phyloP scores from a whole-genome alignment of 2,797 vertebrate species.

The Dallia pectoralis region DNA sequence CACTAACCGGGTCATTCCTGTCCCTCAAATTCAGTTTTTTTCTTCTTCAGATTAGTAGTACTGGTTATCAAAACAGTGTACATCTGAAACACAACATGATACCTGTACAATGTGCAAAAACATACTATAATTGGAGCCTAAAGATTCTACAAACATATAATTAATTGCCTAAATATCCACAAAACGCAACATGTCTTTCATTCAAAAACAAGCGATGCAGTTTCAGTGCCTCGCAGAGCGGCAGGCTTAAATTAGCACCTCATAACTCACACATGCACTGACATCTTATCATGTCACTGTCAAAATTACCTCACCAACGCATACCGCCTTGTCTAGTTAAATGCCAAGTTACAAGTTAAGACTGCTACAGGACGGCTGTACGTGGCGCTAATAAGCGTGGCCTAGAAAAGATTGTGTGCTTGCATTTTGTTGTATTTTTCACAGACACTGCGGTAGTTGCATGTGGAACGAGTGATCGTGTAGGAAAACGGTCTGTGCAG shows the following conservation, averaged over 20 bases:
- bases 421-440: slow-evolving; percentile 14
- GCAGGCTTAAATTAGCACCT: slow-evolving; percentile 14
- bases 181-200: slow-evolving; percentile 22
- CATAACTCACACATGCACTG: slow-evolving; percentile 48
- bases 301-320: slow-evolving; percentile 23
- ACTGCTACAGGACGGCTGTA: slow-evolving; percentile 32
- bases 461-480: slow-evolving; percentile 9
- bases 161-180: slow-evolving; percentile 15
- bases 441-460: slow-evolving; percentile 8
- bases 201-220: slow-evolving; percentile 25
- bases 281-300: slow-evolving; percentile 50
- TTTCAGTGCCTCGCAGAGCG: slow-evolving; percentile 21
- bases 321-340: background rate
- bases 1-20: slow-evolving; percentile 7
- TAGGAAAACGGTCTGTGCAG: slow-evolving; percentile 33
- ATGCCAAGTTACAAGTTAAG: slow-evolving; percentile 25
- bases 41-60: slow-evolving; percentile 14
- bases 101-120: slow-evolving; percentile 44
- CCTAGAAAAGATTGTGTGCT: slow-evolving; percentile 20
- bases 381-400: slow-evolving; percentile 38
- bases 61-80: slow-evolving; percentile 34
- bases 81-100: slow-evolving; percentile 42
- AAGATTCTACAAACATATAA: slow-evolving; percentile 28
- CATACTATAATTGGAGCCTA: slow-evolving; percentile 34
- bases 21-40: slow-evolving; percentile 6